Conservation (phyloP, 2,888 invertebrate genomes). For the Eupithecia subfuscata region DNA sequence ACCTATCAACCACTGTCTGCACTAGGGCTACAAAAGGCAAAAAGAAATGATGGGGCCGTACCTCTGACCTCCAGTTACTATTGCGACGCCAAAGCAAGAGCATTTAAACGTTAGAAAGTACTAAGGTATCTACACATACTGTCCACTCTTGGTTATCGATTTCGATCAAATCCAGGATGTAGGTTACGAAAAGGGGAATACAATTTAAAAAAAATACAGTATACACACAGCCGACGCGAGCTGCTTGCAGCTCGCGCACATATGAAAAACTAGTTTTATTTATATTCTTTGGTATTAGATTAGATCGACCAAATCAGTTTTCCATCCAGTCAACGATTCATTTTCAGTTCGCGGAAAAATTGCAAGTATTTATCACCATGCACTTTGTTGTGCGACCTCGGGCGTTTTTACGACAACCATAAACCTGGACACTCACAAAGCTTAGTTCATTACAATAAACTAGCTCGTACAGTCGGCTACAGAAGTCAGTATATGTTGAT, state of each 20-base stretch:
- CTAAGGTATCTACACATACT: too few species aligned
- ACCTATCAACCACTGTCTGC: neutral
- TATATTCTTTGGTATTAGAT: neutral
- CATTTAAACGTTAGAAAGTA: too few species aligned
- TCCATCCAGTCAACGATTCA: slow-evolving; percentile 26
- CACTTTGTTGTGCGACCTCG: slow-evolving; percentile 72
- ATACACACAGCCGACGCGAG: too few species aligned
- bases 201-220: too few species aligned
- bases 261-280: too few species aligned
- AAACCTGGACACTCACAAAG: slow-evolving; percentile 69
- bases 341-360: slow-evolving; percentile 60
- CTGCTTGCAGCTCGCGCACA: too few species aligned
- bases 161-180: too few species aligned
- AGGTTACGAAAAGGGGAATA: too few species aligned
- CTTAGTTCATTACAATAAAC: slow-evolving; percentile 63
- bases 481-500: neutral
- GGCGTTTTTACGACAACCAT: slow-evolving; percentile 75
- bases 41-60: too few species aligned
- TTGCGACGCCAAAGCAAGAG: neutral
- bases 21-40: neutral
- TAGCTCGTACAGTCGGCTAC: slow-evolving; percentile 28
- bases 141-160: too few species aligned
- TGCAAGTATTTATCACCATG: slow-evolving; percentile 67
- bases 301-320: neutral
- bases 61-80: neutral